Conservation (phyloP, 92 coral and sea anemone species). For the Epizoanthus ramosus region DNA sequence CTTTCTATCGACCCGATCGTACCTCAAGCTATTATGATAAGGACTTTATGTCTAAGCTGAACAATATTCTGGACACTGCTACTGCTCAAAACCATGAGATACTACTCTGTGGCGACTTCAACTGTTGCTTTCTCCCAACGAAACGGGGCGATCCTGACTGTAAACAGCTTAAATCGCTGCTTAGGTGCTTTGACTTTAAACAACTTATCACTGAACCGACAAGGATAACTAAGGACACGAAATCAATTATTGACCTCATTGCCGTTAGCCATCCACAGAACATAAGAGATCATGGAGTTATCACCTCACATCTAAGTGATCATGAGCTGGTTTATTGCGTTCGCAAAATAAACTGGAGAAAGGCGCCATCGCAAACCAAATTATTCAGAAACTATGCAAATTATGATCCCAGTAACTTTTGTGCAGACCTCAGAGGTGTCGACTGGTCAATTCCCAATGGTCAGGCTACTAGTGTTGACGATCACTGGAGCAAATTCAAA, state of each 20-base stretch:
- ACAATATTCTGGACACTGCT: conserved; percentile 35
- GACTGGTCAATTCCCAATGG: not conserved
- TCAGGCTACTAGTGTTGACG: not conserved
- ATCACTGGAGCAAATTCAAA: not conserved
- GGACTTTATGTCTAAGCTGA: conserved; percentile 5
- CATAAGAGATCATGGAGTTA: conserved; percentile 28
- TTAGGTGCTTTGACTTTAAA: conserved; percentile 6
- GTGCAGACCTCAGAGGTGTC: not conserved
- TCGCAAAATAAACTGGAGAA: conserved; percentile 15
- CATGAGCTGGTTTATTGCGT: conserved; percentile 29
- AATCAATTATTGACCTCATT: not conserved
- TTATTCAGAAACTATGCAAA: not conserved
- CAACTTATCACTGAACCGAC: not conserved
- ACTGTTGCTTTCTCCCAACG: conserved; percentile 7
- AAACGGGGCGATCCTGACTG: conserved; percentile 5
- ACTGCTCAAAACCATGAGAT: conserved; percentile 25
- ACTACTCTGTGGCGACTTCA: conserved; percentile 23
- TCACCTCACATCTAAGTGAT: conserved; percentile 19
- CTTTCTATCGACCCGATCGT: conserved; percentile 34
- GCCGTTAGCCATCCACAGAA: not conserved
- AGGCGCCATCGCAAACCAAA: conserved; percentile 1
- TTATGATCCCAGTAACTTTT: not conserved
- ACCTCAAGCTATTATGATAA: conserved; percentile 17
- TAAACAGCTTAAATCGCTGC: conserved; percentile 31
- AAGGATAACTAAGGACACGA: not conserved